Evolutionary conservation across 2,888 invertebrate species (phyloP), one percentile per base, ranked within the genome.

Genomic region (Iselma pallidipennis): DNA sequence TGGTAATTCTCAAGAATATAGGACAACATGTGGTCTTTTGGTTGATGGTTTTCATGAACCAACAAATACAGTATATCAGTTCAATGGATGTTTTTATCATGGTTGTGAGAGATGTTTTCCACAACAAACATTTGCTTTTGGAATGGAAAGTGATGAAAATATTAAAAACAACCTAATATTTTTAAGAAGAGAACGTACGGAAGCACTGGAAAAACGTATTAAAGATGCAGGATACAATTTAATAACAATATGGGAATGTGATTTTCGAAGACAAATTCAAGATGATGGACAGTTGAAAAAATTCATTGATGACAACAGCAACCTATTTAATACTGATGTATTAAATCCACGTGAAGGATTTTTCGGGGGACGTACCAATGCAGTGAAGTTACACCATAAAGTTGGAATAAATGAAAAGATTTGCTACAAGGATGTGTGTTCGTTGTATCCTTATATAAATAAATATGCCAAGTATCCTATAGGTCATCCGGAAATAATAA

Each of bases 401-500:
- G 37, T 37, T 29, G 29, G 29, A 23, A 16, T 14, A 4, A 19
- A 16, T 10, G 74, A 73, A 49, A 67, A 71, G 61, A 72, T 76
- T 49, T n/a, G n/a, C n/a, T n/a, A n/a, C n/a, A n/a, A n/a, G n/a
- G n/a, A n/a, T n/a, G n/a, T n/a, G n/a, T n/a, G n/a, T n/a, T n/a
- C n/a, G n/a, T n/a, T n/a, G n/a, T n/a, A n/a, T n/a, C n/a, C n/a
- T n/a, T n/a, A n/a, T 31, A 63, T 74, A n/a, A 72, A 66, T 59
- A 75, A 76, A 56, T 66, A 70, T 49, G 67, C 70, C 0, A 70
- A 70, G 57, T 75, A 69, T 55, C 74, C 75, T 0, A 33, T 76
- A 0, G 75, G 72, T 0, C 76, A 76, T 55, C 78, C 77, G 0
- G 25, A 33, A 14, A 65, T 28, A 1, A 53, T 58, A 50, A 21